A percentile compares a stretch with the other conserved stretches of the same genome.
phyloP scores from a whole-genome alignment of 2,113 vertebrate genomes.

The Thunnus maccoyii region DNA sequence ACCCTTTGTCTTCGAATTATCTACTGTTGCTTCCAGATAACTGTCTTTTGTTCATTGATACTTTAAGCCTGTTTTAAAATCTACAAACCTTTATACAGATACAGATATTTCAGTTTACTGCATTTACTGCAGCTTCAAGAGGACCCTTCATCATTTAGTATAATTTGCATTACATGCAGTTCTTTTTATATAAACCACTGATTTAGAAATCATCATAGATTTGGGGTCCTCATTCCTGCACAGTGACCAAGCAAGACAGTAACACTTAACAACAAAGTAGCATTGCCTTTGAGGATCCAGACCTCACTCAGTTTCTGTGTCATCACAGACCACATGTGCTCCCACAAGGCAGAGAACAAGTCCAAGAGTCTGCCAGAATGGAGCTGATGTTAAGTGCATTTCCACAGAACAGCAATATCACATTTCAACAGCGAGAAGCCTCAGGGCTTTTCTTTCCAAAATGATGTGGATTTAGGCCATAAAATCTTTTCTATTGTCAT shows the following conservation, averaged over 20 bases:
- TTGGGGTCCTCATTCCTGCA: not conserved
- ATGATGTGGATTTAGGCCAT: not conserved
- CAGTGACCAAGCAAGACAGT: slow-evolving; percentile 2
- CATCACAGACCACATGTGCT: slow-evolving; percentile 30
- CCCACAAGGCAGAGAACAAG: not conserved
- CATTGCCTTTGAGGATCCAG: not conserved
- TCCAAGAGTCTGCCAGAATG: not conserved
- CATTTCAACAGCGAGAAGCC: slow-evolving; percentile 15
- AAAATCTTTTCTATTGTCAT: not conserved
- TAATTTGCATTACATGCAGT: too few species aligned
- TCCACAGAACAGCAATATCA: slow-evolving; percentile 18
- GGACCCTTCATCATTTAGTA: too few species aligned
- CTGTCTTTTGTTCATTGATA: too few species aligned
- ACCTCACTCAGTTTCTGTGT: slow-evolving; percentile 6
- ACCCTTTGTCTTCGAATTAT: too few species aligned
- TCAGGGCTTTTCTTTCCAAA: not conserved
- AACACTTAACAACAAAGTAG: not conserved
- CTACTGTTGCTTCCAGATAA: too few species aligned
- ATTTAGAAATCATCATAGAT: not conserved
- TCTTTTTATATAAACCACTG: not conserved
- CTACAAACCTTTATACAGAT: too few species aligned
- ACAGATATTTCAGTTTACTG: not conserved
- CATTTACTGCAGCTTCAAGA: too few species aligned
- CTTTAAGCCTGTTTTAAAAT: too few species aligned
- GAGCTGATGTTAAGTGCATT: slow-evolving; percentile 19